Evolutionary conservation across 2,797 vertebrate genomes (phyloP), one percentile per base, ranked within the genome.

Genomic region (Acanthurus leucopareius): DNA sequence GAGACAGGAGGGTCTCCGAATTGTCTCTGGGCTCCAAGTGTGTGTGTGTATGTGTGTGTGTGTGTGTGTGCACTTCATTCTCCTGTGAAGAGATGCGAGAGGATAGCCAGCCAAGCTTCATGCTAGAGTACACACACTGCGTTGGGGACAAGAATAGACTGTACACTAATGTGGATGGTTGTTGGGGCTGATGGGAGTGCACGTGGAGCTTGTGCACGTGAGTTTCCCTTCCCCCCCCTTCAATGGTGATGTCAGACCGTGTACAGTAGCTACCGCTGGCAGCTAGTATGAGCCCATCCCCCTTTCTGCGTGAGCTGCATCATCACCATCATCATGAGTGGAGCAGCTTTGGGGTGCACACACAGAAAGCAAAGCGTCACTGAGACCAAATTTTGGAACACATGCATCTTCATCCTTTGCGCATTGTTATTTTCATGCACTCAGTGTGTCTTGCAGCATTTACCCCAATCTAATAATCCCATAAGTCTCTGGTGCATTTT

Each of bases 191-290:
- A 79, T 66, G 73, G 72, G 28, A 75, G 73, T 71, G 71, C 83
- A 88, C 53, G 51, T 86, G 77, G 82, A 78, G 80, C 52, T 45
- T 62, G 75, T 79, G 82, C 86, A 90, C 20, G 69, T 90, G 85
- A 77, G 58, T 22, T 32, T 38, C 72, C 90, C 89, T 64, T 69
- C 73, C 86, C 86, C 86, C 22, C 65, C 40, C 8, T 32, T 59
- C 45, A 45, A 35, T 58, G 25, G 53, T 88, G 86, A 90, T 86
- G 82, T 88, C 83, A 87, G 72, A 82, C 19, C 19, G 3, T 57
- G 69, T 90, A 90, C 83, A 85, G 84, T 90, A 58, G 68, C 66
- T 73, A 77, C 77, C 45, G 47, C 38, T 77, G 78, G 70, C 73
- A 61, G 69, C 16, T 8, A 73, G 51, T 59, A 65, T n/a, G 53